Evolutionary conservation across 2,888 invertebrate species (phyloP), one percentile per base, ranked within the genome.

Genomic region (Drosophila flavopinicola): DNA sequence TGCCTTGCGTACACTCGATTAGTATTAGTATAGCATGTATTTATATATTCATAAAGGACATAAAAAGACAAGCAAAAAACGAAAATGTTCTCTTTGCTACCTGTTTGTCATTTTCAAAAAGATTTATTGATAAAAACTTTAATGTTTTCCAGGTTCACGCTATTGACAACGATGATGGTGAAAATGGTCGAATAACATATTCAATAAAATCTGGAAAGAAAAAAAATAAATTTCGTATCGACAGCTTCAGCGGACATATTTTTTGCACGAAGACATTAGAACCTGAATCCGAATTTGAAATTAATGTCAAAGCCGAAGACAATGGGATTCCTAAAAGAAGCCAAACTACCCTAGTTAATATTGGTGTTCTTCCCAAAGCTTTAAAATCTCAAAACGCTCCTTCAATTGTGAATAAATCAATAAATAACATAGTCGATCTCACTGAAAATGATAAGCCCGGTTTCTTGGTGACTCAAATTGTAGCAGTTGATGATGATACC

Each of bases 401-500:
- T 15, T 88, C 92, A 48, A 93, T 95, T 72, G 88, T 92, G 35
- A 93, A 94, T 71, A 92, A 94, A 73, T 92, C 93, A 69, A 90
- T 93, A 44, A 93, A 95, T 85, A 94, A 95, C 87, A 93, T 94
- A 77, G 94, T 95, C 57, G 93, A 94, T 87, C 94, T 95, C 33
- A 96, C 97, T 29, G 97, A 97, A 92, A 95, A 94, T 78, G 98
- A 98, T 91, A 93, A 94, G 80, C 95, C 97, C 30, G 98, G 98
- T 20, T 96, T 95, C 91, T 93, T 97, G 73, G 96, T 99, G 2
- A 94, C 96, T 45, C 93, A 97, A 63, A 93, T 98, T 85, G 95
- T 96, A 88, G 98, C 98, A 5, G 92, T 93, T 33, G 98, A 98
- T 91, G 94, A 94, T 51, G 98, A 98, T 89, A 94, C 94, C 38